Percentiles rank a stretch among this genome's conserved stretches.
These are phyloP conservation scores for Pollenia angustigena DNA, from an alignment of 2,888 invertebrate species.

Conservation along the genomic window DNA sequence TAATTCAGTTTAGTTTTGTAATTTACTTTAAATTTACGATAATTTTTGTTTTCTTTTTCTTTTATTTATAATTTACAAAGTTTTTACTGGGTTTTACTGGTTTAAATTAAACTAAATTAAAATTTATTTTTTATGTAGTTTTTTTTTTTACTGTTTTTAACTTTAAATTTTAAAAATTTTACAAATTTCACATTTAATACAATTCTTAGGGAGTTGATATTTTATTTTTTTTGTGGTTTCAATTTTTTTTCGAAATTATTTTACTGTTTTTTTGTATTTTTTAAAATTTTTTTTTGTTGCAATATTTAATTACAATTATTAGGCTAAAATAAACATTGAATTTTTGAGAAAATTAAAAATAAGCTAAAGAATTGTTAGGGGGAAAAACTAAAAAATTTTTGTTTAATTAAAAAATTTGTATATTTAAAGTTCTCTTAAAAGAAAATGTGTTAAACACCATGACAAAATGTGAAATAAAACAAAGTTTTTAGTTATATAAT, in stretches of 20 bases:
- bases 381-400: conserved; percentile 2
- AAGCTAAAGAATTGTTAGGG: neutral
- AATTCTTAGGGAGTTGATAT: conserved; percentile 44
- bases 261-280: conserved; percentile 27
- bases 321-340: neutral
- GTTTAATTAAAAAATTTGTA: neutral
- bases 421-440: neutral
- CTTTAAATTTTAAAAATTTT: conserved; percentile 57
- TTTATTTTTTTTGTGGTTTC: neutral
- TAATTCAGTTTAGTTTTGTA: conserved; percentile 39
- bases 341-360: neutral
- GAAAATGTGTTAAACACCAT: conserved; percentile 12
- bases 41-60: neutral
- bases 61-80: conserved; percentile 65
- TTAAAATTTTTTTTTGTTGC: conserved; percentile 15
- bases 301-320: conserved; percentile 22
- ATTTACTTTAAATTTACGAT: conserved; percentile 33
- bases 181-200: conserved; percentile 72
- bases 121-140: conserved; percentile 30
- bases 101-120: conserved; percentile 47
- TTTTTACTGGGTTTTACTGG: conserved; percentile 13
- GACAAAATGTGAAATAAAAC: neutral
- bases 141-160: neutral
- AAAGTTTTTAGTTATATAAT: neutral
- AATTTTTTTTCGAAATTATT: conserved; percentile 34